Conservation (phyloP, 2,797 vertebrate genomes). For the Hafferia zeledoni region DNA sequence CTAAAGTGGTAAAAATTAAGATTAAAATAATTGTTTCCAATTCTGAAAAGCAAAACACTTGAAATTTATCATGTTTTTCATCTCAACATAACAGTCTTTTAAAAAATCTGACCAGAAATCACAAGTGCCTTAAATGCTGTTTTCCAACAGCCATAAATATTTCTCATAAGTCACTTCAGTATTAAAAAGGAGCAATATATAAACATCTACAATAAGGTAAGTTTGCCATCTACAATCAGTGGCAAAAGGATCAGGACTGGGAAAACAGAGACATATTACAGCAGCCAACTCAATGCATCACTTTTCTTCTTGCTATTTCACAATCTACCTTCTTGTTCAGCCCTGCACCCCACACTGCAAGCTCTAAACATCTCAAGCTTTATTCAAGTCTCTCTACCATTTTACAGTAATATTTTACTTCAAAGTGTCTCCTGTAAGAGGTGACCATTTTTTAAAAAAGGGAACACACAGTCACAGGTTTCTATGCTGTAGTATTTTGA, state of each 20-base stretch:
- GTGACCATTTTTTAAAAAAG: background rate
- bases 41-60: background rate
- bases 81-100: background rate
- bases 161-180: constrained; percentile 20
- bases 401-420: background rate
- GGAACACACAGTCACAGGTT: background rate
- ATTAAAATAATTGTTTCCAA: background rate
- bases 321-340: background rate
- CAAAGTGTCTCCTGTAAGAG: background rate
- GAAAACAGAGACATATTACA: background rate
- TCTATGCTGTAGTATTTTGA: background rate
- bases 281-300: background rate
- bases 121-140: background rate
- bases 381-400: background rate
- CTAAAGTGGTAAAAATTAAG: background rate
- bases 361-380: background rate
- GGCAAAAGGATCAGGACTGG: background rate
- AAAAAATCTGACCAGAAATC: background rate
- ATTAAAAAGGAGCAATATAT: background rate
- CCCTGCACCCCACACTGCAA: background rate
- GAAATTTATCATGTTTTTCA: background rate
- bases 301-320: background rate
- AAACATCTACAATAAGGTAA: background rate
- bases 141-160: constrained; percentile 24
- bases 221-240: background rate